Conservation (phyloP, 1,140 invertebrate species). For the Littorina saxatilis region DNA sequence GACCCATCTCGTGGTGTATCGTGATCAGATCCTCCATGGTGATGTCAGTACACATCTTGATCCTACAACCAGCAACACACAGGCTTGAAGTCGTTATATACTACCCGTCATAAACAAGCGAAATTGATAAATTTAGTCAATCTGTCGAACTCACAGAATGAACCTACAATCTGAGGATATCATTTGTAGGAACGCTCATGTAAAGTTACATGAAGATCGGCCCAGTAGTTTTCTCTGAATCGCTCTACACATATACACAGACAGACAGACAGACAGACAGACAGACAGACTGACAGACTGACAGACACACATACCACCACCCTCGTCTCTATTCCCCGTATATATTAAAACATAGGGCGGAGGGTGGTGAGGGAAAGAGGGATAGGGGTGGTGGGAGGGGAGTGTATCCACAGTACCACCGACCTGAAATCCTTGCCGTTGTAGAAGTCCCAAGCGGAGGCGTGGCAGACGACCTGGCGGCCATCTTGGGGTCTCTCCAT, state of each 20-base stretch:
- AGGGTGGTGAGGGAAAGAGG: no score
- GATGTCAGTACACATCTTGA: slow-evolving; percentile 75
- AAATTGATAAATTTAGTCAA: no score
- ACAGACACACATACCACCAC: not conserved
- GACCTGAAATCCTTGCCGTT: slow-evolving; percentile 87
- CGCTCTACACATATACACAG: not conserved
- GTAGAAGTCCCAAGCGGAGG: slow-evolving; percentile 96
- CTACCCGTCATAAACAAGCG: no score
- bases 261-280: not conserved
- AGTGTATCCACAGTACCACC: no score
- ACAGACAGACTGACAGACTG: not conserved
- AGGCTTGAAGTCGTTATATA: not conserved
- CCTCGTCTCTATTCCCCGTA: no score
- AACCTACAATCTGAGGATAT: no score
- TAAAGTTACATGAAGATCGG: no score
- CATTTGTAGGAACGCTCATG: no score
- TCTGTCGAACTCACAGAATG: no score
- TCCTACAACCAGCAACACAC: slow-evolving; percentile 54
- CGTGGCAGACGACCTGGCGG: slow-evolving; percentile 86
- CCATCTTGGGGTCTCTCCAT: slow-evolving; percentile 79
- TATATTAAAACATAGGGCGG: no score
- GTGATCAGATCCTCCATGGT: slow-evolving; percentile 82
- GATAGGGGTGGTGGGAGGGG: no score
- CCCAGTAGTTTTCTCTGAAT: no score
- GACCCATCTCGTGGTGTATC: slow-evolving; percentile 88